These are phyloP conservation scores for Buteo buteo DNA, from an alignment of 2,113 vertebrate genomes.

Conservation along the genomic window DNA sequence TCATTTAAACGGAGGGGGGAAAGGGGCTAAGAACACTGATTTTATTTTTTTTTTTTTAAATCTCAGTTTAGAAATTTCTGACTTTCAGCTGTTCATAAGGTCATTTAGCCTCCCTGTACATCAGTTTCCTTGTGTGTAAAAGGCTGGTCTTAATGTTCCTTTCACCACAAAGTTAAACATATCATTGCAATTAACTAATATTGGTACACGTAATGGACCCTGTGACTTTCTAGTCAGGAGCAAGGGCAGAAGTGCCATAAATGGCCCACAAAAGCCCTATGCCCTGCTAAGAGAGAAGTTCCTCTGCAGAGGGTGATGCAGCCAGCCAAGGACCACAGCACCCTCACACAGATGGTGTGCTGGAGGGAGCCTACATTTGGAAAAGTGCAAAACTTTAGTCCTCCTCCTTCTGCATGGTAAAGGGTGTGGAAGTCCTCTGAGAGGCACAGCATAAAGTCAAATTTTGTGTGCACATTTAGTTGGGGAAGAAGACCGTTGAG, in stretches of 20 bases:
- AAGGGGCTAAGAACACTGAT: background rate
- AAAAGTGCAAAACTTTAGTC: background rate
- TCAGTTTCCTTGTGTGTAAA: background rate
- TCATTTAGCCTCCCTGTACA: background rate
- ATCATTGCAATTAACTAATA: background rate
- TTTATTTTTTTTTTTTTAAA: background rate
- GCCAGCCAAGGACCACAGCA: background rate
- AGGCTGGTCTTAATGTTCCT: background rate
- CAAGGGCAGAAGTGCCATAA: background rate
- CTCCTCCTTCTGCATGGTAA: background rate
- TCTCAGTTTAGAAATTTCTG: background rate
- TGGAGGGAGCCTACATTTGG: background rate
- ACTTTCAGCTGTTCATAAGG: background rate
- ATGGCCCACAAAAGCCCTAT: background rate
- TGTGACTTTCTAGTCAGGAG: background rate
- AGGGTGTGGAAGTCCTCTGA: background rate
- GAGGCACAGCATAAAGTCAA: background rate
- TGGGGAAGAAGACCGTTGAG: background rate
- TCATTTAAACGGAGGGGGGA: background rate
- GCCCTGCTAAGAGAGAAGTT: background rate
- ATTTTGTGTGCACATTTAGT: background rate
- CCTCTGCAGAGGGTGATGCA: background rate
- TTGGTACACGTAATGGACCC: accelerated
- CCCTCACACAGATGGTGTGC: background rate
- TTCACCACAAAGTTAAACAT: background rate